Conservation (phyloP, 2,888 invertebrate genomes). For the Congeria kusceri region DNA sequence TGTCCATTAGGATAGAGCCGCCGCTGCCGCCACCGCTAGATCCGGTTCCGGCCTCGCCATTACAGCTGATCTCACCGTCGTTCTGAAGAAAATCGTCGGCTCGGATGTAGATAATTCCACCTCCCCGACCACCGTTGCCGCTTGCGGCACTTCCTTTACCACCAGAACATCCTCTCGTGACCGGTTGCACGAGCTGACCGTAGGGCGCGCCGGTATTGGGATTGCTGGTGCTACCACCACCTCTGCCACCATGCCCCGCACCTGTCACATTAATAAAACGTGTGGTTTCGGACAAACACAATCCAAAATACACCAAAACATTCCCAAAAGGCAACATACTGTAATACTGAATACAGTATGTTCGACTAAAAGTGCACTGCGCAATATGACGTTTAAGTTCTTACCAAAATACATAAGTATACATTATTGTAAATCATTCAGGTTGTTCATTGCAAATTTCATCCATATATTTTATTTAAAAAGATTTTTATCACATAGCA, state of each 20-base stretch:
- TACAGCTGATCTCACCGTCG: slow-evolving; percentile 72
- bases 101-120: slow-evolving; percentile 68
- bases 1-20: slow-evolving; percentile 69
- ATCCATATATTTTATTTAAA: too few relatives aligned
- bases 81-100: slow-evolving; percentile 69
- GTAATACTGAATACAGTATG: too few relatives aligned
- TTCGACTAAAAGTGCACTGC: too few relatives aligned
- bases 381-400: too few relatives aligned
- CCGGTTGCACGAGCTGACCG: slow-evolving; percentile 72
- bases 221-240: slow-evolving; percentile 66
- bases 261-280: slow-evolving; percentile 51
- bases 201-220: slow-evolving; percentile 66
- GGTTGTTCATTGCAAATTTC: too few relatives aligned
- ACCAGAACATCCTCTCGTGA: slow-evolving; percentile 70
- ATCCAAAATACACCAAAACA: too few relatives aligned
- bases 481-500: too few relatives aligned
- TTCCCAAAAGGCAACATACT: too few relatives aligned
- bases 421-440: too few relatives aligned
- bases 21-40: slow-evolving; percentile 76
- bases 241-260: slow-evolving; percentile 78
- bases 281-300: too few relatives aligned
- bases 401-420: too few relatives aligned
- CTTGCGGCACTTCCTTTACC: slow-evolving; percentile 50
- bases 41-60: slow-evolving; percentile 65
- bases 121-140: slow-evolving; percentile 69